Evolutionary conservation across 1,140 invertebrate genomes (phyloP).

Genomic region (Drosophila bifasciata): DNA sequence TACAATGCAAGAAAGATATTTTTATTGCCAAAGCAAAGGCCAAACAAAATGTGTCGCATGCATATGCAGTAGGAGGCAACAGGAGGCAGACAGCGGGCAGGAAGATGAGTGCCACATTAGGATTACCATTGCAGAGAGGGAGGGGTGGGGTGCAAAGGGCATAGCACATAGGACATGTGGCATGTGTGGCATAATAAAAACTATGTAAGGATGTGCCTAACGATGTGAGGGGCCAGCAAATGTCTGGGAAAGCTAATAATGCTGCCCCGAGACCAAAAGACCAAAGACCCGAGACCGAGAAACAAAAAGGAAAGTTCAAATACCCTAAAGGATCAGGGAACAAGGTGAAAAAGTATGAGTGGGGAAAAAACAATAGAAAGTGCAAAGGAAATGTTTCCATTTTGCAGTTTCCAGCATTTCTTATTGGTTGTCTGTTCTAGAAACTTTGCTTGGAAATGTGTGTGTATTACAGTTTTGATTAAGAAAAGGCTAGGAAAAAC

Average conservation of each 20-base stretch:
- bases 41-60: slow-evolving; percentile 78
- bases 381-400: background rate
- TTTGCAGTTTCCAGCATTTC: too few species aligned
- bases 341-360: too few species aligned
- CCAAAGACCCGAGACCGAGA: background rate
- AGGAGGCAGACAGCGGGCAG: slow-evolving; percentile 7
- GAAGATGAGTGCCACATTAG: slow-evolving; percentile 42
- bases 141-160: background rate
- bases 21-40: slow-evolving; percentile 75
- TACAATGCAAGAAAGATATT: slow-evolving; percentile 75
- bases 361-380: background rate
- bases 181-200: slow-evolving; percentile 63
- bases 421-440: too few species aligned
- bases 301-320: slow-evolving; percentile 27
- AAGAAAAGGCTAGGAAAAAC: too few species aligned
- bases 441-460: too few species aligned
- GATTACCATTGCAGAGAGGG: slow-evolving; percentile 63
- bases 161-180: background rate
- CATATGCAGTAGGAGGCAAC: slow-evolving; percentile 56
- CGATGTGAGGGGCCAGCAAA: slow-evolving; percentile 60
- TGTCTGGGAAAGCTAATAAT: slow-evolving; percentile 49
- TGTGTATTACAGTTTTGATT: too few species aligned
- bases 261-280: slow-evolving; percentile 10
- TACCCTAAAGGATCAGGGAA: slow-evolving; percentile 28
- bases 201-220: slow-evolving; percentile 79